phyloP scores from a whole-genome alignment of 2,113 vertebrate genomes.

The Puntigrus tetrazona region DNA sequence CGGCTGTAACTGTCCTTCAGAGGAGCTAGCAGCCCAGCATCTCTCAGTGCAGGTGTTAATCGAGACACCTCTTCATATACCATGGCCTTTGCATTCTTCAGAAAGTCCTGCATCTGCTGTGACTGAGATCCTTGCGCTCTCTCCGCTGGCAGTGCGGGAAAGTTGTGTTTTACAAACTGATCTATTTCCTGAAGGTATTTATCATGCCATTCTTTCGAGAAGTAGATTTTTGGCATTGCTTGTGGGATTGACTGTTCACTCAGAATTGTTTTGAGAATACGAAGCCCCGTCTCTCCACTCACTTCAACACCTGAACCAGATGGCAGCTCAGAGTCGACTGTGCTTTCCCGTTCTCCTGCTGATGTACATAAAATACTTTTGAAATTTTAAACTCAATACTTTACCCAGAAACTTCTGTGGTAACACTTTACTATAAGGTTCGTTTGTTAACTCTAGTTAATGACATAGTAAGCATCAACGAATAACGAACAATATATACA shows the following conservation, averaged over 20 bases:
- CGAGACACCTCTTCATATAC: conserved; percentile 3
- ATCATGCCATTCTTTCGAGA: background rate
- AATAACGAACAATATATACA: no score
- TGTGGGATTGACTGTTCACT: background rate
- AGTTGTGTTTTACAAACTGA: conserved; percentile 24
- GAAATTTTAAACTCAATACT: background rate
- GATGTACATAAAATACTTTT: background rate
- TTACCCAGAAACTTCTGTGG: no score
- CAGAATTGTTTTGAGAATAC: background rate
- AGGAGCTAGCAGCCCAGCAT: background rate
- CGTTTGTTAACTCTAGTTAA: no score
- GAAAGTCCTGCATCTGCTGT: conserved; percentile 18
- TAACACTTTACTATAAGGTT: no score
- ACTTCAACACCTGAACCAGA: background rate
- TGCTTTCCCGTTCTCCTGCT: background rate
- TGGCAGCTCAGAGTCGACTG: background rate
- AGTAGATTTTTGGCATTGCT: background rate
- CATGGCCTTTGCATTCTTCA: background rate
- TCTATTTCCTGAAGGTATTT: conserved; percentile 30
- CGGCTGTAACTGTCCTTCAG: conserved; percentile 47
- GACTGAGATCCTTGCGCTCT: background rate
- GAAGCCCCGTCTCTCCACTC: background rate
- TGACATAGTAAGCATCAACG: no score
- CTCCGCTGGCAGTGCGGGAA: conserved; percentile 49
- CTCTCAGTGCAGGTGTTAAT: conserved; percentile 4